Conservation (phyloP, 2,888 invertebrate genomes). For the Hirtodrosophila histrioides region DNA sequence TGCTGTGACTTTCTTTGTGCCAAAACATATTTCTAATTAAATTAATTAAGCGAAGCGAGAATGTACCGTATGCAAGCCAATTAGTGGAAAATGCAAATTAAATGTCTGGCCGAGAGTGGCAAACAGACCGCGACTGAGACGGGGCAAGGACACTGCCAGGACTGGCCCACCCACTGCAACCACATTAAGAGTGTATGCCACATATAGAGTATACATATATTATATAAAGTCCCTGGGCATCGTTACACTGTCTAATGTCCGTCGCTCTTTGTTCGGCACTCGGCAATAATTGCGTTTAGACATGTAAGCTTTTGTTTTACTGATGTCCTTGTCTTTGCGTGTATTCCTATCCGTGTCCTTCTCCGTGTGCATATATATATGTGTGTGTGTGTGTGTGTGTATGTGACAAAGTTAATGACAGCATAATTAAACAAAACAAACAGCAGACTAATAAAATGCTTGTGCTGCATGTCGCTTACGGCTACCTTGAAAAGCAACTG, state of each 20-base stretch:
- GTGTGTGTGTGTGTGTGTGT: constrained; percentile 25
- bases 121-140: constrained; percentile 26
- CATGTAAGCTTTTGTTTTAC: constrained; percentile 71
- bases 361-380: constrained; percentile 25
- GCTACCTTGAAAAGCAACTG: constrained; percentile 42
- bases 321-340: constrained; percentile 26
- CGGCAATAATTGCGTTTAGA: constrained; percentile 72
- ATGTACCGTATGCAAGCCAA: constrained; percentile 71
- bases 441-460: constrained; percentile 74
- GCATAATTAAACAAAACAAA: constrained; percentile 78
- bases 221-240: constrained; percentile 21
- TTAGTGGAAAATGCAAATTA: constrained; percentile 79
- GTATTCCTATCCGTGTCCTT: background rate
- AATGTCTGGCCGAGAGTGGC: constrained; percentile 67
- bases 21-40: constrained; percentile 74
- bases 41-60: constrained; percentile 74
- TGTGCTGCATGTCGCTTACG: constrained; percentile 50
- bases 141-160: constrained; percentile 19
- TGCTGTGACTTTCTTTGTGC: constrained; percentile 51
- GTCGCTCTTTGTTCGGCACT: constrained; percentile 45
- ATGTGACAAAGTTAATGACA: constrained; percentile 71
- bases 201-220: background rate
- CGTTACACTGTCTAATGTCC: constrained; percentile 28
- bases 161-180: constrained; percentile 2
- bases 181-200: constrained; percentile 27